Percentiles rank a stretch among this genome's conserved stretches.
phyloP scores from a whole-genome alignment of 2,797 vertebrate species.

The Sebastes umbrosus region DNA sequence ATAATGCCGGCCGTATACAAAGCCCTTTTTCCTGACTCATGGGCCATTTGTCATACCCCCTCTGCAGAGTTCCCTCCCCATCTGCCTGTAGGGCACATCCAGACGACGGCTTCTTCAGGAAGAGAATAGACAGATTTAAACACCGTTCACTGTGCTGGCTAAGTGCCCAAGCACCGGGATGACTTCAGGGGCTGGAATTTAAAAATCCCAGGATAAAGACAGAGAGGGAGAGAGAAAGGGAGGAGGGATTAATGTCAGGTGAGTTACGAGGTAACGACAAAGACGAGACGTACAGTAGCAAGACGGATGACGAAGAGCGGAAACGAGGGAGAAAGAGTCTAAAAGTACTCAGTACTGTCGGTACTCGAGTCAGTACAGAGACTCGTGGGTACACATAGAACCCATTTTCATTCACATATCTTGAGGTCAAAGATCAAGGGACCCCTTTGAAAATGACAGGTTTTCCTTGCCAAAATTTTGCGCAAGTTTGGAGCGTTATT shows the following conservation, averaged over 20 bases:
- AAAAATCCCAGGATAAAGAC: constrained; percentile 21
- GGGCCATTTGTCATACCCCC: constrained; percentile 20
- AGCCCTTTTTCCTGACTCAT: constrained; percentile 31
- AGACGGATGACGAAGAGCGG: not conserved
- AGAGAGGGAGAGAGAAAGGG: not conserved
- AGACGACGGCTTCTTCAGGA: constrained; percentile 32
- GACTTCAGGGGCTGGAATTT: constrained; percentile 37
- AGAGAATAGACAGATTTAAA: constrained; percentile 47
- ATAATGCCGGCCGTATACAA: constrained; percentile 27
- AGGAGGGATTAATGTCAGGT: constrained; percentile 26
- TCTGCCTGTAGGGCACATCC: constrained; percentile 39
- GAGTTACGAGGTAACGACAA: not conserved
- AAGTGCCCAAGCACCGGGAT: constrained; percentile 5
- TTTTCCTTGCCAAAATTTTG: no score
- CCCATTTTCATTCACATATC: no score
- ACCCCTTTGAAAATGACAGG: no score
- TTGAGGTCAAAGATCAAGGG: rapidly evolving
- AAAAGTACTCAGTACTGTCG: not conserved
- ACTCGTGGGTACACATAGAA: rapidly evolving
- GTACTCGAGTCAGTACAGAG: no score
- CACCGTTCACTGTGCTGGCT: constrained; percentile 43
- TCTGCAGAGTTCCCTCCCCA: not conserved
- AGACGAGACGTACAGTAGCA: not conserved
- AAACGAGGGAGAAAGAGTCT: not conserved
- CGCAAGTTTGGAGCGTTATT: no score